Conservation (phyloP, 2,888 invertebrate species). For the Globia sparganii region DNA sequence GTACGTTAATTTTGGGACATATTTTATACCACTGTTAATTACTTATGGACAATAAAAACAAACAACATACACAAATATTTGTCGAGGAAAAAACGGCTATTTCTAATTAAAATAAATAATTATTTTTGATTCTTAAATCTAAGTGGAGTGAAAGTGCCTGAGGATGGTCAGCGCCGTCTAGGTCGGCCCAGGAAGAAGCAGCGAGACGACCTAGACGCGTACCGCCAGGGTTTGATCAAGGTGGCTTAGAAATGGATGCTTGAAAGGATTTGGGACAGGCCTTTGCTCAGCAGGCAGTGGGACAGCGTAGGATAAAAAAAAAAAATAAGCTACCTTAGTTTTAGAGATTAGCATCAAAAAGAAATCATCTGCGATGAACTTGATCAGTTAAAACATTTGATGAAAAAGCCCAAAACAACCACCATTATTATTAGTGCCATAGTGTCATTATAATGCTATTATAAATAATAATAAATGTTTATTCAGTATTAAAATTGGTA, state of each 20-base stretch:
- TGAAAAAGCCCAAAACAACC: neutral
- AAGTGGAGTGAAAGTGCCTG: neutral
- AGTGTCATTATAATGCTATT: neutral
- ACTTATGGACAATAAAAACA: neutral
- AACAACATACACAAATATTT: neutral
- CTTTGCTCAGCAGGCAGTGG: no score
- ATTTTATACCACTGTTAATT: neutral
- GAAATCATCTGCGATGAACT: neutral
- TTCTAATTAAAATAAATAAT: neutral
- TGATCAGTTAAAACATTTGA: neutral
- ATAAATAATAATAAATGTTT: no score
- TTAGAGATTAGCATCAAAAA: neutral
- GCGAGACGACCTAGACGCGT: no score
- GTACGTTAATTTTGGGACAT: no score
- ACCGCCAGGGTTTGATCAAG: no score
- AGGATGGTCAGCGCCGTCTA: no score
- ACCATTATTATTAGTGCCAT: neutral
- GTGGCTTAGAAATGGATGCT: no score
- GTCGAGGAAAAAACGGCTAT: neutral
- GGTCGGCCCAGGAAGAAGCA: no score
- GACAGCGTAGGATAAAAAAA: no score
- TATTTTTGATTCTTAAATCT: neutral
- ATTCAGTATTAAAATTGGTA: no score
- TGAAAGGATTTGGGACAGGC: no score
- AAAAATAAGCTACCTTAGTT: no score